Base-by-base conservation (phyloP, 2,113 vertebrate species). In the Dipodomys ordii region DNA sequence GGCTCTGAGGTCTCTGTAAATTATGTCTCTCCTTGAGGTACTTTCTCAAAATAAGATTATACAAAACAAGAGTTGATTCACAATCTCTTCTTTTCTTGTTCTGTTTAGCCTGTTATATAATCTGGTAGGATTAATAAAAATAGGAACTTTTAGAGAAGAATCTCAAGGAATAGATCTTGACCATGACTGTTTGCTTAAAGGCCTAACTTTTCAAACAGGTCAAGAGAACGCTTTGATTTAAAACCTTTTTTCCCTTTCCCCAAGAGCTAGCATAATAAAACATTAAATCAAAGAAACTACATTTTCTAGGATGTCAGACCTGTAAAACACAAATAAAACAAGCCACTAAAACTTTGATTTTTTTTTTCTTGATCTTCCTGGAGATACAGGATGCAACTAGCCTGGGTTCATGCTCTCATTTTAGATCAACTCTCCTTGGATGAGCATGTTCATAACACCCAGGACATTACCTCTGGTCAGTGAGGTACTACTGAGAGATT, bases 1-100 rank as follows among this genome's bases (percentile, higher is more conserved):
- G 39, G 39, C 49, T 96, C 88, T 95, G 74, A 89, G n/a, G 82
- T 97, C 35, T 90, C 88, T 95, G 83, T 93, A 60, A 95, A 97
- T 96, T 83, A 39, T 78, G 27, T 62, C 87, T 96, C 0, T 15
- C 74, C 65, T 95, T 83, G 49, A 92, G 89, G 71, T 60, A 23
- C 46, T 89, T 94, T 35, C 15, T 92, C 7, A 92, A 11, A 90
- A 76, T 74, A 92, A 96, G 88, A 93, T 97, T 96, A 71, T 49
- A 91, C 49, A 92, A 96, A 97, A 94, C 69, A 88, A 74, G 79
- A 97, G n/a, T 44, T 65, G 19, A 92, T 92, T 95, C 18, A 1
- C 64, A 95, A 73, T 46, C 53, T 87, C 44, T n/a, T 79, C 64
- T 88, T 95, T 94, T 87, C 19, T 27, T 39, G 76, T 94, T 95